Evolutionary conservation across 2,888 invertebrate genomes (phyloP), one percentile per base, ranked within the genome.

Genomic region (Epinotia bilunana): DNA sequence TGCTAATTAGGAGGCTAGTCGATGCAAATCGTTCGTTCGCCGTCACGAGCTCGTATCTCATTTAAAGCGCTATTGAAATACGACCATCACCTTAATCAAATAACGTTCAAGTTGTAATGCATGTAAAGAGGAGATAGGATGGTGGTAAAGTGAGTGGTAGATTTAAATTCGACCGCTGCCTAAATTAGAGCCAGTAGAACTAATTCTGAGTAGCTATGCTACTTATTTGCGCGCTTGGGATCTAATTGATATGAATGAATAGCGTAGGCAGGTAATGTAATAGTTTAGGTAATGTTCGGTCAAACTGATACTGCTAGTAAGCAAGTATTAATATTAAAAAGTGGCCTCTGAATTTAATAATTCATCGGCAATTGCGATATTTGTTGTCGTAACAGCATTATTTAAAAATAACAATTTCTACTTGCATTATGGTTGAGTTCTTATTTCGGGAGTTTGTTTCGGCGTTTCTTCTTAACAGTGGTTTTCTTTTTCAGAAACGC

Each of bases 1-100:
- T 89, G 86, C 89, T 93, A 93, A 93, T 93, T 93, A 92, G 90
- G 80, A 83, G 84, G 80, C 79, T 60, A 78, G 79, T 63, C 74
- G 74, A 74, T 74, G 74, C 74, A 74, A 74, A 69, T 46, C 58
- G 69, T 60, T 53, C 43, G 12, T 16, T 69, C 46, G 55, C 18
- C 53, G 60, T 20, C 60, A 63, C 9, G 16, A 69, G 1, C 69
- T 69, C 69, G 46, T 69, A 69, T 60, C 69, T 60, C 18, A 18
- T 2, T 60, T 5, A 28, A 60, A 3, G 6, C 6, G 58, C 23
- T 5, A 9, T 9, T 20, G 9, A 20, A 46, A 60, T 46, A 5
- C 16, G 23, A 23, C n/a, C n/a, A 13, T 46, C 23, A 7, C 5
- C 4, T 11, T n/a, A 16, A 7, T 0, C 7, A n/a, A 16, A 60